A percentile compares a stretch with the other conserved stretches of the same genome.
phyloP scores from a whole-genome alignment of 2,797 vertebrate species.

The Onychomys leucogaster region DNA sequence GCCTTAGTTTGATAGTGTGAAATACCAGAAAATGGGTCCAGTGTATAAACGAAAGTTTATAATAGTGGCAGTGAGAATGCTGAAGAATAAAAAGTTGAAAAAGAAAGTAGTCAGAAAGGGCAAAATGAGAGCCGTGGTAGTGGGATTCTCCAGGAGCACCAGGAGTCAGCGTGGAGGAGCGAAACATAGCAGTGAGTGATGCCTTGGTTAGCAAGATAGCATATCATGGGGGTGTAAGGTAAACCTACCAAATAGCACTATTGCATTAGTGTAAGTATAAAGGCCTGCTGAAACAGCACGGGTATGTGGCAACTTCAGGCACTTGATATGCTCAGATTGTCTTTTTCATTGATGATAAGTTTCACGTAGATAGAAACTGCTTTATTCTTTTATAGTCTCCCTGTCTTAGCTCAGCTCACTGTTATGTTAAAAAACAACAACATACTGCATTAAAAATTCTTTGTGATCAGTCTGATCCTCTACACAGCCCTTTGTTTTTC shows the following conservation, averaged over 20 bases:
- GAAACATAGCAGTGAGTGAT: not conserved
- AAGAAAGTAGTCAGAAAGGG: not conserved
- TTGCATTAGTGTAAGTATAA: not conserved
- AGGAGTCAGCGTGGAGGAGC: not conserved
- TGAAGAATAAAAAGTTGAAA: not conserved
- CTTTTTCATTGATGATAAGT: not conserved
- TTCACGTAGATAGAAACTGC: not conserved
- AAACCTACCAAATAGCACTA: not conserved
- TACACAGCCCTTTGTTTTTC: not conserved
- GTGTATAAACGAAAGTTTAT: slow-evolving; percentile 7
- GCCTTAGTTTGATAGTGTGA: not conserved
- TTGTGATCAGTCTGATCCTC: not conserved
- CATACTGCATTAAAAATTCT: not conserved
- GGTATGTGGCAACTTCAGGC: not conserved
- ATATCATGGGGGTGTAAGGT: not conserved
- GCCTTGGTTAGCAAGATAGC: not conserved
- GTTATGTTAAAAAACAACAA: not conserved
- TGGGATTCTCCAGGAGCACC: not conserved
- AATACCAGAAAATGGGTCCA: not conserved
- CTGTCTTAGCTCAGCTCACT: not conserved
- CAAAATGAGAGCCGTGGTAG: not conserved
- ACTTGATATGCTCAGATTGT: not conserved
- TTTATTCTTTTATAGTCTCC: not conserved
- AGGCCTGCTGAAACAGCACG: not conserved
- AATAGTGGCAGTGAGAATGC: not conserved